Evolutionary conservation across 2,797 vertebrate species (phyloP).

Genomic region (Moxostoma hubbsi): DNA sequence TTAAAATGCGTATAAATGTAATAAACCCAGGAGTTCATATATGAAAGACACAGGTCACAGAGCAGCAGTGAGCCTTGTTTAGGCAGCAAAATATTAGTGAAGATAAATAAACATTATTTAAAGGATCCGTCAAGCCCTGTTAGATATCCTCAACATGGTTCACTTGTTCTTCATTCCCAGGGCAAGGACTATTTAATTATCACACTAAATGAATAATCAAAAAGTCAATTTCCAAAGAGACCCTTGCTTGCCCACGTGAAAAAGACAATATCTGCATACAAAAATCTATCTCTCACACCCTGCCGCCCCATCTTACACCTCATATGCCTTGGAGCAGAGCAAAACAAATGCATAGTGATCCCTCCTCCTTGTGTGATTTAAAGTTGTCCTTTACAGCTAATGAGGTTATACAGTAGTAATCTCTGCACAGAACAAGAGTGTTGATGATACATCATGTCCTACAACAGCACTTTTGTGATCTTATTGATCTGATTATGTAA

Average conservation of each 20-base stretch:
- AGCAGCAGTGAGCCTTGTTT: conserved; percentile 65
- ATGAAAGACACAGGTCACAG: conserved; percentile 61
- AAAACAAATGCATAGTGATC: conserved; percentile 60
- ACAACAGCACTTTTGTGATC: conserved; percentile 73
- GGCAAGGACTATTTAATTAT: conserved; percentile 84
- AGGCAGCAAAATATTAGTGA: conserved; percentile 75
- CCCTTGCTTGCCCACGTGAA: conserved; percentile 62
- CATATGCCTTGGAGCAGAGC: conserved; percentile 55
- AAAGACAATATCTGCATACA: conserved; percentile 73
- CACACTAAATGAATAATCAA: conserved; percentile 84
- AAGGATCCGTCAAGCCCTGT: conserved; percentile 84
- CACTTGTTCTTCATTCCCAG: conserved; percentile 81
- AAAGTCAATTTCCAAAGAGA: conserved; percentile 74
- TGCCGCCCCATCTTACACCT: conserved; percentile 44
- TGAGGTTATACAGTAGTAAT: conserved; percentile 52
- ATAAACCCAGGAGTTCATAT: background rate
- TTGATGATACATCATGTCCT: conserved; percentile 74
- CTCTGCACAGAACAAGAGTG: conserved; percentile 48
- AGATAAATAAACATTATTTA: conserved; percentile 88
- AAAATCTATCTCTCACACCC: conserved; percentile 57
- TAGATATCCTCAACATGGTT: conserved; percentile 77
- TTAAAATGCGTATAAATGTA: conserved; percentile 9
- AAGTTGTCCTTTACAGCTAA: conserved; percentile 60
- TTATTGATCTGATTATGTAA: conserved; percentile 77
- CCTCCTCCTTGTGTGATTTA: conserved; percentile 49